phyloP scores from a whole-genome alignment of 92 coral and sea anemone genomes.

The Pocillopora meandrina region DNA sequence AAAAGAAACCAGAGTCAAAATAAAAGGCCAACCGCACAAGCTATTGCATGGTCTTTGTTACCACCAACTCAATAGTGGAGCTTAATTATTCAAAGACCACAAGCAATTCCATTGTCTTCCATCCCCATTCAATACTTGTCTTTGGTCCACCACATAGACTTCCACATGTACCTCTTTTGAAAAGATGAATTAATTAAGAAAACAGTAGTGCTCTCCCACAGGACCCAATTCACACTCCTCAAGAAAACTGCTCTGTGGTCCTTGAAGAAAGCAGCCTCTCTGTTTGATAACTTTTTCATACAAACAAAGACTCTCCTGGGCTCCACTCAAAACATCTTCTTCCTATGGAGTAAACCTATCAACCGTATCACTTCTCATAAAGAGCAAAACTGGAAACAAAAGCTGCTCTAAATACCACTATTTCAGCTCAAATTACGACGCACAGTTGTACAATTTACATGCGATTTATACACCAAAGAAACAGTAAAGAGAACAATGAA shows the following conservation, averaged over 20 bases:
- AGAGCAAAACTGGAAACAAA: constrained; percentile 16
- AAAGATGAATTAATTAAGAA: constrained; percentile 11
- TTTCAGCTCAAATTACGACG: not conserved
- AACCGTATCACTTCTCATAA: constrained; percentile 2
- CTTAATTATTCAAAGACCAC: constrained; percentile 70
- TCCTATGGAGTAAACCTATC: constrained; percentile 3
- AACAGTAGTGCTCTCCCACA: not conserved
- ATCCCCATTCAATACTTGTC: constrained; percentile 30
- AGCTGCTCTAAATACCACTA: not conserved
- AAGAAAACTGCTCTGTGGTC: not conserved
- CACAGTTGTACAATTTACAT: not conserved
- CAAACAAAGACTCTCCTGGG: not conserved
- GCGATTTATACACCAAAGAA: not conserved
- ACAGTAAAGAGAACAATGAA: not conserved
- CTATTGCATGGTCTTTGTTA: constrained; percentile 44
- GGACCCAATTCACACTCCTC: not conserved
- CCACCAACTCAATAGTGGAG: constrained; percentile 31
- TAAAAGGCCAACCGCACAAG: constrained; percentile 10
- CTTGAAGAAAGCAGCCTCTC: constrained; percentile 3
- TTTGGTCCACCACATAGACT: constrained; percentile 1
- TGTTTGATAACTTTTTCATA: not conserved
- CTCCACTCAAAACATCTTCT: not conserved
- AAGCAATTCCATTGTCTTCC: constrained; percentile 59
- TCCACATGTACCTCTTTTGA: not conserved
- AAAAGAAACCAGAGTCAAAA: constrained; percentile 21